Base-by-base conservation (phyloP, 2,888 invertebrate species). In the Amiota minor region DNA sequence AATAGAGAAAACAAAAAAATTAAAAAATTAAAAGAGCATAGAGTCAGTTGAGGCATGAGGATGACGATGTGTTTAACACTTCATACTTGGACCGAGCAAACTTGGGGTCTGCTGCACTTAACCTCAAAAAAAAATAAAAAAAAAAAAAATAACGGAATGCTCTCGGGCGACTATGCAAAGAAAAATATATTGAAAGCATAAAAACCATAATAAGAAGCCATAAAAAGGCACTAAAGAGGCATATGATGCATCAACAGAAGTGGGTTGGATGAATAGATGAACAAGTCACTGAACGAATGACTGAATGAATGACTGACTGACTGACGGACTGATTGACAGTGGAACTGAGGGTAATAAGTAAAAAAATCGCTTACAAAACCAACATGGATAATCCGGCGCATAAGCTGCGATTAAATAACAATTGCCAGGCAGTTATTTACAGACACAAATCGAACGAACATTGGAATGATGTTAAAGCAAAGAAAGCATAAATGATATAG, bases 351-450 rank as follows among this genome's bases (percentile, higher is more conserved):
- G n/a, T n/a, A n/a, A n/a, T n/a, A n/a, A n/a, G n/a, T n/a, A n/a
- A n/a, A 23, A 67, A 67, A 67, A 67, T 67, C 67, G 67, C 67
- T 67, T 67, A 67, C 67, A 67, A 67, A 67, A 50, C 67, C 67
- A 67, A 67, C 67, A 67, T 23, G 67, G 50, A 67, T 67, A 67
- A 67, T 49, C 67, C 67, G 61, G 23, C 14, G 61, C 61, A 62
- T 85, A 85, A 83, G 85, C 83, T 78, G 77, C 85, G 83, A 84
- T 84, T 84, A 81, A 85, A 85, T 84, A 84, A 84, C 83, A 84
- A 84, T 84, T 84, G 85, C 84, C 83, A 84, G 83, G 84, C 84
- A 81, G 82, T 85, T 85, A 83, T 83, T 85, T 83, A 85, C 85
- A 56, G 56, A 82, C 83, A 85, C 67, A 67, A 67, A 67, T 67